These are phyloP conservation scores for Megastigmus dorsalis DNA, from an alignment of 2,888 invertebrate species.

Conservation along the genomic window DNA sequence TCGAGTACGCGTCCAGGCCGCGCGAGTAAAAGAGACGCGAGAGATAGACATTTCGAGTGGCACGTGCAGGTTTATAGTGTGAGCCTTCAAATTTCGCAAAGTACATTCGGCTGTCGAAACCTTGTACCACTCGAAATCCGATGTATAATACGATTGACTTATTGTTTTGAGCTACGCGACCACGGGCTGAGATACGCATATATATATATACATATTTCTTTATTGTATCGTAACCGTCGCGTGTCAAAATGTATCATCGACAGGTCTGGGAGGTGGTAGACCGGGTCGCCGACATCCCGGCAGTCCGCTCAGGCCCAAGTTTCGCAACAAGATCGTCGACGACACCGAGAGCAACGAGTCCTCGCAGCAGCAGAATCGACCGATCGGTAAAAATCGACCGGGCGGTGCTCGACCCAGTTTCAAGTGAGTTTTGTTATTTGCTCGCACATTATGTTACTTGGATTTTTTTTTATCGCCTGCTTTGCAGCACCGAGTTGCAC, in stretches of 20 bases:
- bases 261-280: constrained; percentile 59
- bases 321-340: constrained; percentile 69
- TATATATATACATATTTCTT: no score
- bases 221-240: no score
- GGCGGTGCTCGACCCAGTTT: constrained; percentile 71
- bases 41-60: not conserved
- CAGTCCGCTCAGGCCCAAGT: constrained; percentile 65
- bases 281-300: constrained; percentile 65
- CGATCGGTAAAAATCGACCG: constrained; percentile 66
- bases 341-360: constrained; percentile 62
- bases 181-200: no score
- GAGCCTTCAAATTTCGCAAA: not conserved
- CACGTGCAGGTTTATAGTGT: not conserved
- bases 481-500: no score
- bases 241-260: no score
- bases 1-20: not conserved
- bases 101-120: no score
- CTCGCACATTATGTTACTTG: no score
- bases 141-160: no score
- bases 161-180: no score
- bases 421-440: constrained; percentile 75
- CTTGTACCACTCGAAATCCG: no score
- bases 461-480: no score
- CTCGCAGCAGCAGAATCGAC: constrained; percentile 55
- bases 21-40: not conserved